Percentiles rank a stretch among this genome's conserved stretches.
Evolutionary conservation across 2,888 invertebrate species (phyloP).

Genomic region (Thecophora atra): DNA sequence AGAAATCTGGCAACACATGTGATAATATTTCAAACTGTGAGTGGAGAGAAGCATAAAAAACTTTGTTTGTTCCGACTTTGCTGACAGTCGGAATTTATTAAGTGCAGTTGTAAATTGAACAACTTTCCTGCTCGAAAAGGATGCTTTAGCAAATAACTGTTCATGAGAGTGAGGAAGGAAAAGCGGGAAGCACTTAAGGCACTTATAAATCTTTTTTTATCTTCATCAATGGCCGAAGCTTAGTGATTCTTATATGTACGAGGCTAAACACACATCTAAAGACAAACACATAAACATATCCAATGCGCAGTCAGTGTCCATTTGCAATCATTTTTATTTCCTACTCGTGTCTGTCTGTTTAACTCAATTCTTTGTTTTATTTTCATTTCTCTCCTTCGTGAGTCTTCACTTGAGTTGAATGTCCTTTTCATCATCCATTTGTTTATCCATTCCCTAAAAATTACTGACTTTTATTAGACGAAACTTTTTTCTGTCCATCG

Average conservation of each 20-base stretch:
- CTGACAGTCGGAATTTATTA: conserved; percentile 4
- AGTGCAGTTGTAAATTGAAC: neutral
- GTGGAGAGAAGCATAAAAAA: neutral
- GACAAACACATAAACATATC: neutral
- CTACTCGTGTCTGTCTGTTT: no score
- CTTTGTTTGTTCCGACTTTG: neutral
- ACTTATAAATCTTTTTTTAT: no score
- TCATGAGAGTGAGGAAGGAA: no score
- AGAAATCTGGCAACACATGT: neutral
- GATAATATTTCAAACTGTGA: neutral
- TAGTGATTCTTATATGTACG: neutral
- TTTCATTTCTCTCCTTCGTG: no score
- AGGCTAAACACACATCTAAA: neutral
- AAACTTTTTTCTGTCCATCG: neutral
- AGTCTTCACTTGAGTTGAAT: neutral
- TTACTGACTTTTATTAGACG: neutral
- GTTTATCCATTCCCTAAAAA: neutral
- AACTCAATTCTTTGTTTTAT: no score
- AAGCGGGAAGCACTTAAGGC: no score
- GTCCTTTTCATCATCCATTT: neutral
- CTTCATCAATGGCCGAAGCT: neutral
- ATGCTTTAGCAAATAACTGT: no score
- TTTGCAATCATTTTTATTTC: no score
- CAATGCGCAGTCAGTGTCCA: neutral
- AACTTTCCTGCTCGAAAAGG: no score